Percentiles rank a stretch among this genome's conserved stretches.
Evolutionary conservation across 2,888 invertebrate species (phyloP).

Genomic region (Callyntrura guangdongensis): DNA sequence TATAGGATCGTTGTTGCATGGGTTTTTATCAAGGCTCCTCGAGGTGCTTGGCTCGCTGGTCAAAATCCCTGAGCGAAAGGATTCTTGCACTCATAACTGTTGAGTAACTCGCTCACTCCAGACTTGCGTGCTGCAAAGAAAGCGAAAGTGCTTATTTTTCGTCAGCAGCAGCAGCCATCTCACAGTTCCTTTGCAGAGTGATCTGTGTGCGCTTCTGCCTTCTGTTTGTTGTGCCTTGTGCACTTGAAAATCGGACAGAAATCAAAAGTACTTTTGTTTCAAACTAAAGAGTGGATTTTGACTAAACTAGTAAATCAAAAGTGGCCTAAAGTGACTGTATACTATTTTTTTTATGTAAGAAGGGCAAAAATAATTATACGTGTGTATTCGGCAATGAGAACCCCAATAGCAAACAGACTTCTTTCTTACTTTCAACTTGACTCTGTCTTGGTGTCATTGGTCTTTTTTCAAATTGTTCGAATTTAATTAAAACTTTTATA

Average conservation of each 20-base stretch:
- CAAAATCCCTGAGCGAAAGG: constrained; percentile 79
- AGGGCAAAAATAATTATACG: not conserved
- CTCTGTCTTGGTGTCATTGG: constrained; percentile 44
- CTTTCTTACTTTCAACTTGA: constrained; percentile 56
- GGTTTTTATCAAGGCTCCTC: constrained; percentile 77
- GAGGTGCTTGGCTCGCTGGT: constrained; percentile 68
- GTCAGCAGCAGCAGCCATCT: constrained; percentile 13
- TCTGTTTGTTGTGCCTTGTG: not conserved
- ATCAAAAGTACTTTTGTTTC: not conserved
- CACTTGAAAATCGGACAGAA: constrained; percentile 24
- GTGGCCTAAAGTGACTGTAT: constrained; percentile 9
- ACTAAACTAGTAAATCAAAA: not conserved
- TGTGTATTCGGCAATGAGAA: constrained; percentile 66
- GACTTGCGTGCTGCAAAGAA: constrained; percentile 59
- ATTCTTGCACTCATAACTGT: constrained; percentile 70
- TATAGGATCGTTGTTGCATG: constrained; percentile 62
- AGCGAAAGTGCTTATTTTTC: constrained; percentile 58
- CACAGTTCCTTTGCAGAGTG: not conserved
- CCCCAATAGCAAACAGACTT: constrained; percentile 46
- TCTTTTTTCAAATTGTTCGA: constrained; percentile 35
- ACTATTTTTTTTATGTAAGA: not conserved
- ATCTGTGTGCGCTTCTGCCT: not conserved
- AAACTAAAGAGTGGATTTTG: constrained; percentile 20
- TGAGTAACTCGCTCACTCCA: constrained; percentile 74
- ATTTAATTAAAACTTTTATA: constrained; percentile 37